Evolutionary conservation across 2,113 vertebrate species (phyloP).

Genomic region (Crotalus horridus): DNA sequence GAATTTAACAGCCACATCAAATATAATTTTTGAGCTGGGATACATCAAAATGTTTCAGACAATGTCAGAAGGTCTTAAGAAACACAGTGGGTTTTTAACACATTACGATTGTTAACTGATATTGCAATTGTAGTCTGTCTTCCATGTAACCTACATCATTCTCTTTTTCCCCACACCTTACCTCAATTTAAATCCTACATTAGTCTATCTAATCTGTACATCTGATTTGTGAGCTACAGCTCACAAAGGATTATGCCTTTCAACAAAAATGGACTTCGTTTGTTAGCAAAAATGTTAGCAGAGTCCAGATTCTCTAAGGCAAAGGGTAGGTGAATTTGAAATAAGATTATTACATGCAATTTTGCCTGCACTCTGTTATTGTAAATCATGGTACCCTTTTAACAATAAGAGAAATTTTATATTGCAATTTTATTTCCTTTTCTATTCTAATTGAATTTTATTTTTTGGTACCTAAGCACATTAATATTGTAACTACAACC

Average conservation of each 20-base stretch:
- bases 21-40: background rate
- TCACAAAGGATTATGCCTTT: background rate
- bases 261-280: background rate
- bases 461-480: background rate
- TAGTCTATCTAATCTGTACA: background rate
- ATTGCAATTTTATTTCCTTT: background rate
- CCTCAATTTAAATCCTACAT: background rate
- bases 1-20: background rate
- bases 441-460: background rate
- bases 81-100: background rate
- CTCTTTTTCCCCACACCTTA: background rate
- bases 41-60: background rate
- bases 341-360: background rate
- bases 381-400: background rate
- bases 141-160: background rate
- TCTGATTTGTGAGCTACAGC: background rate
- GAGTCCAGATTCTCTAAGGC: background rate
- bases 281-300: background rate
- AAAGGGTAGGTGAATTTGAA: background rate
- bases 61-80: background rate
- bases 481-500: background rate
- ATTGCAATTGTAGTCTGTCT: background rate
- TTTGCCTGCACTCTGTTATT: background rate
- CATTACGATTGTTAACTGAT: background rate
- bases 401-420: background rate